Conservation (phyloP, 2,113 vertebrate genomes). For the Excalfactoria chinensis region DNA sequence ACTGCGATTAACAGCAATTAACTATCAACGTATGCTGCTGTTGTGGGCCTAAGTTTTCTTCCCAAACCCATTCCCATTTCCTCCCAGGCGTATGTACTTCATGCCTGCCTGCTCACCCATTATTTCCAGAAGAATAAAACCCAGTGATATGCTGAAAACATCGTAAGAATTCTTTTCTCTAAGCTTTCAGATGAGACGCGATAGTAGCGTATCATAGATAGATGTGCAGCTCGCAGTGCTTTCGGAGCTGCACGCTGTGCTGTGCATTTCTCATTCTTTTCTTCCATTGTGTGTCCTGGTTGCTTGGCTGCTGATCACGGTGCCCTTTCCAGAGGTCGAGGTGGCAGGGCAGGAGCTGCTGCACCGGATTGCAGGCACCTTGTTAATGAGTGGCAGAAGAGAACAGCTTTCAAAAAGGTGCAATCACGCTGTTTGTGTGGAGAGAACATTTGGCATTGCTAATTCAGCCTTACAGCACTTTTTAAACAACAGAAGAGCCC, state of each 20-base stretch:
- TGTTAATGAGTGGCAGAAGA: conserved; percentile 29
- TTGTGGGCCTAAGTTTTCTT: background rate
- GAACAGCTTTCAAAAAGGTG: conserved; percentile 14
- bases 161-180: background rate
- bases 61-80: background rate
- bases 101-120: background rate
- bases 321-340: background rate
- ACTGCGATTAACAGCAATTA: background rate
- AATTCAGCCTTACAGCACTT: conserved; percentile 32
- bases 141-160: background rate
- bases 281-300: background rate
- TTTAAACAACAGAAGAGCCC: background rate
- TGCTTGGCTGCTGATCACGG: background rate
- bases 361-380: background rate
- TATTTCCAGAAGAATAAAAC: background rate
- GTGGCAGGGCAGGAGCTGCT: background rate
- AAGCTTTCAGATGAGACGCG: background rate
- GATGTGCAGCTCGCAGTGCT: background rate
- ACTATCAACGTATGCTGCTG: accelerated
- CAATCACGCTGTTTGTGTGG: conserved; percentile 42
- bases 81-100: background rate
- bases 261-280: background rate
- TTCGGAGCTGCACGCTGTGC: background rate
- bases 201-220: background rate
- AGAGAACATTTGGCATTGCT: conserved; percentile 28